Conservation (phyloP, 53 echinoderm and acorn worm genomes). For the Patiria pectinifera region DNA sequence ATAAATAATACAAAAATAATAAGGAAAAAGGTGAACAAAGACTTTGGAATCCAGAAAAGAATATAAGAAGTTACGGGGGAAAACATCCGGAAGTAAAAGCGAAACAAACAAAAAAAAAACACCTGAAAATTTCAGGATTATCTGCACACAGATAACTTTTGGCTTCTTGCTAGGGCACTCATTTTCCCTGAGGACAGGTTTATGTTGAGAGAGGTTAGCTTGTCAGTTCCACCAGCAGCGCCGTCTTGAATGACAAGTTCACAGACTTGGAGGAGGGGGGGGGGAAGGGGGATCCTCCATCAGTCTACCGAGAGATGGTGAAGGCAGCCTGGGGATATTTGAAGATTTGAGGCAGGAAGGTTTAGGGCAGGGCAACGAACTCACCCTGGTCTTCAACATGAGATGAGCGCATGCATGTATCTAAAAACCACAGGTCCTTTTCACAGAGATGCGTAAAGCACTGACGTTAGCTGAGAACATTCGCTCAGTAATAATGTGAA, state of each 20-base stretch:
- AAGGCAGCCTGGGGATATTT: neutral
- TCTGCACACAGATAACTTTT: too few relatives aligned
- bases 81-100: too few relatives aligned
- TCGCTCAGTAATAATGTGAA: too few relatives aligned
- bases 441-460: too few relatives aligned
- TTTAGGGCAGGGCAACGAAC: neutral
- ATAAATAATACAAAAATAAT: too few relatives aligned
- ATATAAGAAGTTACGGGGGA: too few relatives aligned
- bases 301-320: neutral
- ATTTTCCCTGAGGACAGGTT: neutral
- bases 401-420: neutral
- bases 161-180: too few relatives aligned
- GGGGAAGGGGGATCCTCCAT: neutral
- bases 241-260: neutral
- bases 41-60: too few relatives aligned
- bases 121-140: too few relatives aligned
- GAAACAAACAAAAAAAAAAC: too few relatives aligned
- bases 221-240: neutral
- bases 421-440: neutral
- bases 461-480: too few relatives aligned
- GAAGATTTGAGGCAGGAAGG: neutral
- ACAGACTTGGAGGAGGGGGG: neutral
- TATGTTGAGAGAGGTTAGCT: neutral
- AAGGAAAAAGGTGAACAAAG: too few relatives aligned
- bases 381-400: neutral